Base-by-base conservation (phyloP, 2,113 vertebrate species). In the Amphilophus citrinellus region DNA sequence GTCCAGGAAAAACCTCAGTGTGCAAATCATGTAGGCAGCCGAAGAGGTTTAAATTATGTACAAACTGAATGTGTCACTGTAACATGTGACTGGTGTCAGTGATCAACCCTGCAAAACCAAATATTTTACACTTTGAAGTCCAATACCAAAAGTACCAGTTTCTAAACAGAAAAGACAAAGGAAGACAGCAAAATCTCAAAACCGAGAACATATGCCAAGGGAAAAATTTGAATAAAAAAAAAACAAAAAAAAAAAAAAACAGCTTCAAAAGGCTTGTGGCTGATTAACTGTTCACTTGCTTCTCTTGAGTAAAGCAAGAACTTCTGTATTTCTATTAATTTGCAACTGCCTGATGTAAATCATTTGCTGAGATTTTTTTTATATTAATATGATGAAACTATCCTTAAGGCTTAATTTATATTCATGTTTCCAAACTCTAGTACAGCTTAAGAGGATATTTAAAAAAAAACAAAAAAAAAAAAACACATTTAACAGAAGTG, bases 1-100 rank as follows among this genome's bases (percentile, higher is more conserved):
- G 80, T 84, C 62, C 85, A 81, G 58, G 22, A 27, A 47, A 79
- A 60, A 30, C 50, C 62, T 59, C 66, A 24, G 10, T 53, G 47
- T 61, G 18, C 11, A 37, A 30, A 18, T 79, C 8, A 47, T 47
- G 14, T 14, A 50, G 44, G 44, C 44, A 5, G 42, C 3, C 42
- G 7, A 14, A 17, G 17, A 24, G 47, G 47, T 2, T 53, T 5
- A 18, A 53, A 53, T 53, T 17, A 18, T 15, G 44, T 50, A 15
- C 14, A 50, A 50, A 50, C 2, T 50, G 4, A 50, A 50, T 4
- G 5, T 14, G 4, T 50, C 44, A 47, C 13, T 14, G 13, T 47
- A 47, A 47, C 11, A 47, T 47, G 11, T 50, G 44, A 15, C 44
- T 15, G 14, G 14, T 50, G 4, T 50, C 44, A 50, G 14, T 50